Evolutionary conservation across 1,140 invertebrate genomes (phyloP).

Genomic region (Aphaenogaster floridana): DNA sequence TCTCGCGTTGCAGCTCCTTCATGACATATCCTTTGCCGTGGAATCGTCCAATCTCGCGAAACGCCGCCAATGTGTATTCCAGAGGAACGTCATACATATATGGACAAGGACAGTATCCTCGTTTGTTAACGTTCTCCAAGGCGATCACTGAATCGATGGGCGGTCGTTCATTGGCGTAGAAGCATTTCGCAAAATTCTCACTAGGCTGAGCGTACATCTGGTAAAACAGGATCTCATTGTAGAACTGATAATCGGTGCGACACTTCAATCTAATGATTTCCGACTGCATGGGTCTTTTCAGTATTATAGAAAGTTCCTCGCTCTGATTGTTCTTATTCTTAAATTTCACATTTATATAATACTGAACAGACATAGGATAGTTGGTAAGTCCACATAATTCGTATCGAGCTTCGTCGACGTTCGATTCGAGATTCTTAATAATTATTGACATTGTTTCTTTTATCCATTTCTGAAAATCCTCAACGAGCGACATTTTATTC

Average conservation of each 20-base stretch:
- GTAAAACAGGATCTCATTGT: conserved; percentile 82
- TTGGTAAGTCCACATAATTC: background rate
- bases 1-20: conserved; percentile 75
- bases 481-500: background rate
- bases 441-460: background rate
- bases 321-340: background rate
- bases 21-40: conserved; percentile 82
- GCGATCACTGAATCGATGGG: conserved; percentile 70
- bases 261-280: rapidly evolving
- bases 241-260: conserved; percentile 63
- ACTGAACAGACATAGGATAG: conserved; percentile 57
- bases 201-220: conserved; percentile 14
- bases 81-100: conserved; percentile 56
- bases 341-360: conserved; percentile 62
- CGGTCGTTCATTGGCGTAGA: conserved; percentile 51
- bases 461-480: background rate
- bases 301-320: background rate
- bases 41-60: conserved; percentile 81
- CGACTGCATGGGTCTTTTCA: background rate
- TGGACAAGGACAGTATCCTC: conserved; percentile 56
- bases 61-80: conserved; percentile 76
- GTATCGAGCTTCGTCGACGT: conserved; percentile 9
- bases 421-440: background rate
- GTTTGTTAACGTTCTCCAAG: conserved; percentile 76
- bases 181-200: conserved; percentile 66